A percentile compares a stretch with the other conserved stretches of the same genome.
Evolutionary conservation across 2,797 vertebrate species (phyloP).

Genomic region (Clarias pachynema): DNA sequence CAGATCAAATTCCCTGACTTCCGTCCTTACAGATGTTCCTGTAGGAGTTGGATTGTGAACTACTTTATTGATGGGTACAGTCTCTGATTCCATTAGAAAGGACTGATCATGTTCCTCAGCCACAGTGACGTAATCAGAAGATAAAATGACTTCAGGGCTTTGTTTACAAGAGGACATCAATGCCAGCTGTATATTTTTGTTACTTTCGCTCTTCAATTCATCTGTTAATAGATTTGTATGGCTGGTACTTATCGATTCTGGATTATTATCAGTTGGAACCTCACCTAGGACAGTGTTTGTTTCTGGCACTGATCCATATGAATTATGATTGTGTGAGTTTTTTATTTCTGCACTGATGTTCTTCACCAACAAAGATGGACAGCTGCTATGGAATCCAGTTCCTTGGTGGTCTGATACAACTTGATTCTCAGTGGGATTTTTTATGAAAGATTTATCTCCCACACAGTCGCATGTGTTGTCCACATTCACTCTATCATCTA

Average conservation of each 20-base stretch:
- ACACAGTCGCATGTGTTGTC: neutral
- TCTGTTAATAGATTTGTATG: neutral
- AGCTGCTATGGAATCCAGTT: conserved; percentile 1
- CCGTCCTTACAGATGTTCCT: conserved; percentile 10
- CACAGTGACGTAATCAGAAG: neutral
- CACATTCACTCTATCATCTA: neutral
- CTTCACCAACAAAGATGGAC: neutral
- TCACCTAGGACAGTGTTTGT: conserved; percentile 8
- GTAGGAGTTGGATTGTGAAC: neutral
- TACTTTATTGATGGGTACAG: neutral
- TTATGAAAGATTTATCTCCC: neutral
- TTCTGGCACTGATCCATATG: neutral
- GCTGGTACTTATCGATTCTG: conserved; percentile 18
- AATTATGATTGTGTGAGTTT: neutral
- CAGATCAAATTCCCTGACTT: neutral
- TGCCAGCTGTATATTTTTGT: neutral
- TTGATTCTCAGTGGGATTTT: neutral
- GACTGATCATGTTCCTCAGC: neutral
- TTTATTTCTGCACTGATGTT: conserved; percentile 3
- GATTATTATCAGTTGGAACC: conserved; percentile 14
- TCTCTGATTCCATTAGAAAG: neutral
- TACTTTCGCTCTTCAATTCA: neutral
- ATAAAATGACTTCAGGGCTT: neutral
- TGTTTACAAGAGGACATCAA: neutral
- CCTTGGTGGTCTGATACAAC: neutral